A percentile compares a stretch with the other conserved stretches of the same genome.
These are phyloP conservation scores for Oopsacas minuta DNA, from an alignment of 37 sponge, comb jelly and placozoan genomes.

Conservation along the genomic window DNA sequence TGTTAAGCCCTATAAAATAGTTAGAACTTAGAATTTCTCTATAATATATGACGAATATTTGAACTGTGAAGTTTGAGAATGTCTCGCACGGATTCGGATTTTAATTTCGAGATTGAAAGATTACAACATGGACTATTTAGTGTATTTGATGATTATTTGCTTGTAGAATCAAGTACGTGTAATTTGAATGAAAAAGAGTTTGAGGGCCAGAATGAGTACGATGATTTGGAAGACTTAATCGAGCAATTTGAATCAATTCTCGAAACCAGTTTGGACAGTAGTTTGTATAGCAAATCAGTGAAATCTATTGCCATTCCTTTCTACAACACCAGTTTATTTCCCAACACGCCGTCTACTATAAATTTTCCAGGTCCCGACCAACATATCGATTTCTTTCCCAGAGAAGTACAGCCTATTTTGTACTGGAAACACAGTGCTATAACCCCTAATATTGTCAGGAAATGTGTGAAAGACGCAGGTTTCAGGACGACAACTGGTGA, in stretches of 20 bases:
- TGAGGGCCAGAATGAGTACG: not conserved
- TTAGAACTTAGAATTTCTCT: too few relatives aligned
- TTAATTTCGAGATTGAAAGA: too few relatives aligned
- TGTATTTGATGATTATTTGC: too few relatives aligned
- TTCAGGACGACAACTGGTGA: constrained; percentile 43
- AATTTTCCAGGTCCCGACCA: not conserved
- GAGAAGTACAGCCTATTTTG: constrained; percentile 27
- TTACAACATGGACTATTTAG: too few relatives aligned
- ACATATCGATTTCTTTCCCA: not conserved
- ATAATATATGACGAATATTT: too few relatives aligned
- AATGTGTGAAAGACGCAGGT: constrained; percentile 48
- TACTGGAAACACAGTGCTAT: constrained; percentile 86
- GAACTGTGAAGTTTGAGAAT: too few relatives aligned
- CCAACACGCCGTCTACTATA: not conserved
- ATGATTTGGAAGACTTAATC: not conserved
- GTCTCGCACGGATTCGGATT: too few relatives aligned
- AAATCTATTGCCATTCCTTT: not conserved
- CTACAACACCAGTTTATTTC: not conserved
- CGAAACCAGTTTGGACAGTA: not conserved
- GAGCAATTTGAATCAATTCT: not conserved
- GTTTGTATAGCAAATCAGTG: not conserved
- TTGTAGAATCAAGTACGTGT: too few relatives aligned
- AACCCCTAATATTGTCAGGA: constrained; percentile 82
- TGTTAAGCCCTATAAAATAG: too few relatives aligned
- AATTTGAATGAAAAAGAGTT: too few relatives aligned